These are phyloP conservation scores for Smutsia temminckii DNA, from an alignment of 2,797 vertebrate species.

Conservation along the genomic window DNA sequence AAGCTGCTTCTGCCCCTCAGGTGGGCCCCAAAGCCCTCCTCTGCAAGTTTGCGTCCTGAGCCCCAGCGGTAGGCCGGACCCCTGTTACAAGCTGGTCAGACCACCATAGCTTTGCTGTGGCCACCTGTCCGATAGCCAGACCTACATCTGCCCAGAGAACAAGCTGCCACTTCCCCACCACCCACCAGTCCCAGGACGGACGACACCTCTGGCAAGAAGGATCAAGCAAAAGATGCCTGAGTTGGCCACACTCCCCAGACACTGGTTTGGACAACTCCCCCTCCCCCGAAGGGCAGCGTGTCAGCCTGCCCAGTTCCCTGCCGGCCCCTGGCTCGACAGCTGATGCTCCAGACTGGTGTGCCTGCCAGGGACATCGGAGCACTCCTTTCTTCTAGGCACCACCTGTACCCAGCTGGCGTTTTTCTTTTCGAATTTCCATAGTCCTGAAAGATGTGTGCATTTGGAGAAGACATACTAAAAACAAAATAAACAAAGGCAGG, in stretches of 20 bases:
- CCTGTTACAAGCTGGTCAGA: neutral
- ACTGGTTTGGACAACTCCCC: neutral
- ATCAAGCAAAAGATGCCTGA: neutral
- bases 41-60: neutral
- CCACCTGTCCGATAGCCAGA: neutral
- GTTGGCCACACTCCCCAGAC: neutral
- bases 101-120: neutral
- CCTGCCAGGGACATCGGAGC: no score
- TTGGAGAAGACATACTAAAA: neutral
- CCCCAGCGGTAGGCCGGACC: neutral
- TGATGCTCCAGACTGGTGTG: no score
- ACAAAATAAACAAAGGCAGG: neutral
- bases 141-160: neutral
- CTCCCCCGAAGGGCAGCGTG: neutral
- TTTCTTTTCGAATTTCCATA: neutral
- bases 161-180: neutral
- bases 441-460: neutral
- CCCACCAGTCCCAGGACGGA: neutral
- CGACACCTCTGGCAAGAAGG: neutral
- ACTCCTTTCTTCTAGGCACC: neutral
- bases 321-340: neutral
- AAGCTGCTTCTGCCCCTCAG: neutral
- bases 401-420: neutral
- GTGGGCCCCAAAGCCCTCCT: neutral
- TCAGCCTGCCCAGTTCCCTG: neutral